Conservation (phyloP, 2,797 vertebrate genomes). For the Cygnus olor region DNA sequence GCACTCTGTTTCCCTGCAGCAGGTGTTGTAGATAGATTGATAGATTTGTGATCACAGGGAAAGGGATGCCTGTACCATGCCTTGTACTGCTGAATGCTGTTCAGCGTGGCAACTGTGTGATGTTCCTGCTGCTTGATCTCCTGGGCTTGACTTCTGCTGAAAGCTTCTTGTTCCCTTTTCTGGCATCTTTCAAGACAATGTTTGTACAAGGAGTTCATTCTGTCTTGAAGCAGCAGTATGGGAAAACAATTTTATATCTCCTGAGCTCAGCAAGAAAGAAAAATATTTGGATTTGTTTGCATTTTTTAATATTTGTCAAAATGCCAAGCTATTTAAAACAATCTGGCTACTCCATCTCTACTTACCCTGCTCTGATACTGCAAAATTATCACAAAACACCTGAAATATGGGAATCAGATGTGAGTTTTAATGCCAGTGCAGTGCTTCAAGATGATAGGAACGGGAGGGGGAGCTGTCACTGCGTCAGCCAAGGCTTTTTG, state of each 20-base stretch:
- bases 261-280: slow-evolving; percentile 31
- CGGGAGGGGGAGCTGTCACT: slow-evolving; percentile 9
- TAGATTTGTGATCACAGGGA: background rate
- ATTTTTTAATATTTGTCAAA: slow-evolving; percentile 45
- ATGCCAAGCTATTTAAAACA: slow-evolving; percentile 51
- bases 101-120: background rate
- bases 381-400: slow-evolving; percentile 39
- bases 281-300: slow-evolving; percentile 41
- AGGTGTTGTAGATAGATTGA: accelerated
- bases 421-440: slow-evolving; percentile 4
- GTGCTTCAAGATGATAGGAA: background rate
- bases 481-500: slow-evolving; percentile 4
- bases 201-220: slow-evolving; percentile 7
- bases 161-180: slow-evolving; percentile 14
- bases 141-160: background rate
- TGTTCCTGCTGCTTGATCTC: background rate
- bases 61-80: background rate
- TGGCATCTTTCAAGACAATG: slow-evolving; percentile 2
- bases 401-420: slow-evolving; percentile 53
- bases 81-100: background rate
- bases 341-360: slow-evolving; percentile 21
- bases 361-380: background rate
- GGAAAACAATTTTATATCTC: slow-evolving; percentile 12
- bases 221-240: slow-evolving; percentile 27
- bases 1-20: background rate